Base-by-base conservation (phyloP, 2,113 vertebrate genomes). In the Psilopogon haemacephalus region DNA sequence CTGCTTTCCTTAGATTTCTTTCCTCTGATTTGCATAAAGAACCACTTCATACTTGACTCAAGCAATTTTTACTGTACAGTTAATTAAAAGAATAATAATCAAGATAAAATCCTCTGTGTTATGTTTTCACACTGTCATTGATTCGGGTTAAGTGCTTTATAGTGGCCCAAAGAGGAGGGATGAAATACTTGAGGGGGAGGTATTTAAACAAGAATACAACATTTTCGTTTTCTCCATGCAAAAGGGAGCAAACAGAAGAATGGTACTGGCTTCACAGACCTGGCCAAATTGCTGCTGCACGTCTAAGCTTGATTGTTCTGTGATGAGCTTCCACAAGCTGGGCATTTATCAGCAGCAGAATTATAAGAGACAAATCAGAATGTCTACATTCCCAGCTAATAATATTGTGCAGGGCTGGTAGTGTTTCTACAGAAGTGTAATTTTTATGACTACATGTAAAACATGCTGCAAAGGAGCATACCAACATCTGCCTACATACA, bases 231-330 rank as follows among this genome's bases (percentile, higher is more conserved):
- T 84, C 68, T 92, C n/a, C 18, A 46, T 12, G 28, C 16, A 65
- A 93, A 35, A 60, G 42, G 56, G 94, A 85, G 54, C 16, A 88
- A 78, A 71, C 4, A 76, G 62, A 68, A 48, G 27, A 92, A 84
- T 0, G 0, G 67, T 35, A 68, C 13, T 6, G 7, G 23, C 28
- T 70, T 55, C 59, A 33, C 15, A 72, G 48, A 44, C 37, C 8
- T 9, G 33, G 50, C 27, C 23, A 54, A 12, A 44, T 19, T 52
- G 42, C 37, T 88, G 55, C 69, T 86, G 48, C 63, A 63, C 16
- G 35, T 24, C 27, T 5, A 28, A 15, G 6, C 48, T 55, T 37
- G 24, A 19, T 68, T 67, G 58, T 63, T 40, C 23, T 35, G 12
- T 4, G 10, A 48, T 62, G 38, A 27, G 5, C 50, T 68, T 67